phyloP scores from a whole-genome alignment of 92 coral and sea anemone species.

The Paramuricea clavata region DNA sequence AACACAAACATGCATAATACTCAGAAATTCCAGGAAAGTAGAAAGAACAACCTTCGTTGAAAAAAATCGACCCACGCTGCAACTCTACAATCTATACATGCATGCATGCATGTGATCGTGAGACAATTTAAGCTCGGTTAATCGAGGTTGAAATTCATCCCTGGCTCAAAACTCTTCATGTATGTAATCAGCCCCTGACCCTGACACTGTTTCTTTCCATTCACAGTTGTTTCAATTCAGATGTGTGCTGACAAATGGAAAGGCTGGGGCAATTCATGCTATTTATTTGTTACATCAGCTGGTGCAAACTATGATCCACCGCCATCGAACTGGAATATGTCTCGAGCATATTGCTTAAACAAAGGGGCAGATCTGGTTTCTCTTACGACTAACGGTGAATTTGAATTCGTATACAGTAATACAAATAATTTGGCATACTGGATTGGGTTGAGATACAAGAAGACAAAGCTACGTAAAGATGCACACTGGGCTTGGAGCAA shows the following conservation, averaged over 20 bases:
- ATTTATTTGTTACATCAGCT: not conserved
- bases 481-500: not conserved
- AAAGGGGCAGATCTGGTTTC: not conserved
- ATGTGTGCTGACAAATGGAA: constrained; percentile 7
- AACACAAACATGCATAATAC: too few species aligned
- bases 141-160: too few species aligned
- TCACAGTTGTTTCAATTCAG: not conserved
- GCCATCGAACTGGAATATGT: not conserved
- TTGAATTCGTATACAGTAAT: not conserved
- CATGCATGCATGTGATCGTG: too few species aligned
- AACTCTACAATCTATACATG: too few species aligned
- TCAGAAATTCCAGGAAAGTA: too few species aligned
- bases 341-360: not conserved
- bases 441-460: not conserved
- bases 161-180: too few species aligned
- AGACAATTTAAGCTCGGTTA: too few species aligned
- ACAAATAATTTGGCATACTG: not conserved
- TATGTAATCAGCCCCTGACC: too few species aligned
- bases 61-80: too few species aligned
- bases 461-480: not conserved
- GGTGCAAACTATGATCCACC: not conserved
- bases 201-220: not conserved
- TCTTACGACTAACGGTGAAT: not conserved
- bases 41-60: too few species aligned
- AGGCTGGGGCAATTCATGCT: constrained; percentile 2